Evolutionary conservation across 2,113 vertebrate species (phyloP).

Genomic region (Herpetotheres cachinnans): DNA sequence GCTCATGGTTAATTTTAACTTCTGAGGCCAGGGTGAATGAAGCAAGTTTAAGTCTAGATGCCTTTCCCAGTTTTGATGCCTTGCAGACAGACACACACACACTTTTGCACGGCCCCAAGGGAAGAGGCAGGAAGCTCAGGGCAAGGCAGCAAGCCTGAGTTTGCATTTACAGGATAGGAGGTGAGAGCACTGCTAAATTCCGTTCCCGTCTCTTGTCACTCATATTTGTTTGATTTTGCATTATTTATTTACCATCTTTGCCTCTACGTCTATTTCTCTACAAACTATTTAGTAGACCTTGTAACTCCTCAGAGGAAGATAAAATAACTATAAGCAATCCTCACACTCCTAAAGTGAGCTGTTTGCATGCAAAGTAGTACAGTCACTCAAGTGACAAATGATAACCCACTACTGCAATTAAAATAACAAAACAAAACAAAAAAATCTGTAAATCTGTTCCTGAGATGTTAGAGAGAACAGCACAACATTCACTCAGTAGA

Average conservation of each 20-base stretch:
- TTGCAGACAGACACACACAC: background rate
- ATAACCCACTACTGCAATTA: background rate
- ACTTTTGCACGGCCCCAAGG: background rate
- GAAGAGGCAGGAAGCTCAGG: background rate
- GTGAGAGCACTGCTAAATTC: background rate
- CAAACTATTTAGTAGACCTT: background rate
- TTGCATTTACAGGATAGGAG: background rate
- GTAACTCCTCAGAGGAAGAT: background rate
- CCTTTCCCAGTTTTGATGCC: background rate
- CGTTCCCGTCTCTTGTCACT: background rate
- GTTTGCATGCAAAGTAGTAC: background rate
- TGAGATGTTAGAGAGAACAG: background rate
- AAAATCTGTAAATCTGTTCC: background rate
- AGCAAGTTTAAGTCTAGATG: background rate
- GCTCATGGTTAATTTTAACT: background rate
- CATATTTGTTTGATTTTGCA: background rate
- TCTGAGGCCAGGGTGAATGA: background rate
- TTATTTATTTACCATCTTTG: background rate
- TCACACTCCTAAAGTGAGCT: background rate
- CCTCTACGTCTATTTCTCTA: background rate
- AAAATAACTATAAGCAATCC: background rate
- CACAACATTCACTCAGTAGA: background rate
- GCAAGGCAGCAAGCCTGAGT: rapidly evolving
- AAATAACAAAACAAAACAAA: background rate
- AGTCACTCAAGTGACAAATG: background rate